Conservation (phyloP, 2,113 vertebrate genomes). For the Puntigrus tetrazona region DNA sequence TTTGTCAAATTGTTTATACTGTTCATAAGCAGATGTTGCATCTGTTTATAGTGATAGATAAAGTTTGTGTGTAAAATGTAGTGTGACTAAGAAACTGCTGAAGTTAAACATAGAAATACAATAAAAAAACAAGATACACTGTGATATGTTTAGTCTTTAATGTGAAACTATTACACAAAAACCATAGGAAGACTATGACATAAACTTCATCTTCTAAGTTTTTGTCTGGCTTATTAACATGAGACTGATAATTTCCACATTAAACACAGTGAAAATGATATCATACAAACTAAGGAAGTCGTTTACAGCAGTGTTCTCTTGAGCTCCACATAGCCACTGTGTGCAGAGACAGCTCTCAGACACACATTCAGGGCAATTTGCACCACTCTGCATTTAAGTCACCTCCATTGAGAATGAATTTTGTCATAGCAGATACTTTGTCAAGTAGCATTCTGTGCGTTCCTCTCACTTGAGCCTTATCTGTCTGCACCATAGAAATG, state of each 20-base stretch:
- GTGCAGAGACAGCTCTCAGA: background rate
- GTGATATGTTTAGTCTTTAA: background rate
- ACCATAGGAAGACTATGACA: background rate
- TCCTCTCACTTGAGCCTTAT: slow-evolving; percentile 4
- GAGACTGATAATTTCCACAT: background rate
- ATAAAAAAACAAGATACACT: background rate
- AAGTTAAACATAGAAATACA: background rate
- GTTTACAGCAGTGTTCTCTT: background rate
- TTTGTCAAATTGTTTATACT: background rate
- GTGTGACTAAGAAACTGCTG: background rate
- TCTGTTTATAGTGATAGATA: background rate
- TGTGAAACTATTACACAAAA: background rate
- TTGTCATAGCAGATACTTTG: background rate
- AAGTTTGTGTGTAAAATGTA: background rate
- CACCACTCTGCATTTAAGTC: background rate
- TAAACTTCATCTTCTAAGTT: background rate
- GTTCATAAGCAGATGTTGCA: background rate
- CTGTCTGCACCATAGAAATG: slow-evolving; percentile 9
- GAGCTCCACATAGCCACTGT: background rate
- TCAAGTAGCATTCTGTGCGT: background rate
- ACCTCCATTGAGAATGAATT: background rate
- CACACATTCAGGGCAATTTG: background rate
- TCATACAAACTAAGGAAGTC: background rate
- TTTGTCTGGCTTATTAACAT: too few relatives aligned
- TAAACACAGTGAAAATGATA: background rate